Percentiles rank a stretch among this genome's conserved stretches.
phyloP scores from a whole-genome alignment of 1,140 invertebrate species.

The Pomacea maculata region DNA sequence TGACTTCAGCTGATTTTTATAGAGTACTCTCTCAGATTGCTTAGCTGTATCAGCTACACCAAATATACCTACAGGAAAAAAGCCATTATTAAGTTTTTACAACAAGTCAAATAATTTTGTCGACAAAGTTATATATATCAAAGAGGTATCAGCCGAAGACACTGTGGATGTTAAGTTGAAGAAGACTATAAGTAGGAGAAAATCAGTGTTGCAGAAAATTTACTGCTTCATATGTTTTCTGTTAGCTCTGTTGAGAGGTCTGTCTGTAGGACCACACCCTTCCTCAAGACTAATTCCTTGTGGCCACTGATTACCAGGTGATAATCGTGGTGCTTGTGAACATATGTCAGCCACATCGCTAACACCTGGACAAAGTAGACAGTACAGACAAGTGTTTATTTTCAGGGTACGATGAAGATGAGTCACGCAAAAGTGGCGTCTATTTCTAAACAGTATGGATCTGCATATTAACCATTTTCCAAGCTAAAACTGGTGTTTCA shows the following conservation, averaged over 20 bases:
- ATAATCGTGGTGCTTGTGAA: neutral
- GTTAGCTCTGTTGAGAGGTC: conserved; percentile 14
- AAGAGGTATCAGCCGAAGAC: too few species aligned
- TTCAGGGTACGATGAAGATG: neutral
- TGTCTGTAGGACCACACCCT: conserved; percentile 20
- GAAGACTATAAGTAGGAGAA: too few species aligned
- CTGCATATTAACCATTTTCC: neutral
- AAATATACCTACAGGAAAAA: too few species aligned
- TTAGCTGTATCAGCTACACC: too few species aligned
- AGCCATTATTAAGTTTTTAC: too few species aligned
- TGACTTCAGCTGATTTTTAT: too few species aligned
- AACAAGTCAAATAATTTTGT: too few species aligned
- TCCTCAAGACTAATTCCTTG: conserved; percentile 2
- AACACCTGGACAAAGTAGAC: neutral
- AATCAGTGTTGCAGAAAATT: neutral
- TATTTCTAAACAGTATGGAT: neutral
- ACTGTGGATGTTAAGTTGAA: too few species aligned
- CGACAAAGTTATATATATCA: too few species aligned
- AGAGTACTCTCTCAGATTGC: too few species aligned
- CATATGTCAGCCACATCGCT: neutral
- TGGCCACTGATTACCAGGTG: conserved; percentile 7
- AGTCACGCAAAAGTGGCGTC: neutral
- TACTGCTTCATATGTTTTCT: conserved; percentile 25
- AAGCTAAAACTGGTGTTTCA: neutral
- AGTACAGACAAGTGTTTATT: neutral